Base-by-base conservation (phyloP, 2,797 vertebrate genomes). In the Pseudocheirus occidentalis region DNA sequence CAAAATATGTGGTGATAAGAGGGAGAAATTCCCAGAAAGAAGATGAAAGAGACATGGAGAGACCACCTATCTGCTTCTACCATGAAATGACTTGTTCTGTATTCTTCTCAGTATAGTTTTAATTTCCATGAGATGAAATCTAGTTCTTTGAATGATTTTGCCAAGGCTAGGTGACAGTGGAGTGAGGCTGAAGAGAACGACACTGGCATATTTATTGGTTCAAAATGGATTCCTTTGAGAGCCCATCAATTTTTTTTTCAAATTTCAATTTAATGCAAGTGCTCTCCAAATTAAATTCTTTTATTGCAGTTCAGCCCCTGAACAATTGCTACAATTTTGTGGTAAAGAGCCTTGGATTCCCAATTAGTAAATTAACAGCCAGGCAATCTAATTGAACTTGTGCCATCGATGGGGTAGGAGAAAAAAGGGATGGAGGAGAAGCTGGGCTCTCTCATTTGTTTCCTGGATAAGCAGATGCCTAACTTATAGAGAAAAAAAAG, bases 201-300 rank as follows among this genome's bases (percentile, higher is more conserved):
- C 96, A 56, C 1, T 5, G 73, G 31, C 28, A n/a, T 50, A 31
- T 50, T 92, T 73, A 92, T 93, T 96, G 93, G 66, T 97, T 98
- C 81, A 31, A 95, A 96, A 97, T 53, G 28, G 98, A 53, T 92
- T 97, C 9, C 27, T 95, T 96, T 87, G 62, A 96, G 97, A 97
- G 92, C 54, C 55, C 2, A 52, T 95, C 89, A 96, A 62, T 97
- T 97, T 97, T 97, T 73, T 87, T 46, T 97, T 97, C 18, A 54
- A 94, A 97, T 95, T 96, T 95, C 92, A 97, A 21, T 93, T 96
- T 93, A 97, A 97, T 57, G 54, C 14, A 97, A 91, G 96, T 90
- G 50, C 58, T 97, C 92, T 97, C 97, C 12, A 95, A 97, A 96
- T 98, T 98, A 97, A 98, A 97, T 98, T 90, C 55, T 93, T 97